Evolutionary conservation across 2,797 vertebrate species (phyloP), one percentile per base, ranked within the genome.

Genomic region (Spea hammondii): DNA sequence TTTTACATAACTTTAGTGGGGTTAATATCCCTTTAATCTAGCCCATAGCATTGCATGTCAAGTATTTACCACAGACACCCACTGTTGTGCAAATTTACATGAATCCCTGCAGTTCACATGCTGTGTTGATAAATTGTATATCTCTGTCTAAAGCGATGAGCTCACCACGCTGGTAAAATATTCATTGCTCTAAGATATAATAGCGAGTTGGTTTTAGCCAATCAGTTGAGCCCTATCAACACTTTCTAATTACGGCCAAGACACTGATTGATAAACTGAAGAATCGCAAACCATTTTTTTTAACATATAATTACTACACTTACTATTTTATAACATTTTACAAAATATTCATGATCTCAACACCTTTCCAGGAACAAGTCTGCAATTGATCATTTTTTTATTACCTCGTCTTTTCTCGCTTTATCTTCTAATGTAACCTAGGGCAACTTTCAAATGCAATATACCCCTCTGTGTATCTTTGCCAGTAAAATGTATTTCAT

Each of bases 401-500:
- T 72, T 72, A 13, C 48, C 8, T 46, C 11, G 32, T 65, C 5
- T 49, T 48, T 59, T 14, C 17, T 46, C 54, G 10, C 49, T 8
- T 72, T 9, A 9, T 48, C 32, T 54, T 60, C 54, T 48, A 72
- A 72, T 72, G 55, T 62, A 72, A 72, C 70, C 55, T n/a, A 72
- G 55, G 70, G 70, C 70, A 49, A 48, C 60, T 72, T 62, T 60
- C 44, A 72, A 72, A 72, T 62, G n/a, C 70, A 72, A 72, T 72
- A 60, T 72, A 17, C 45, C 48, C 55, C 45, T 72, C 46, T 62
- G 70, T 60, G 70, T 72, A 60, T 72, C 45, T 72, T 72, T 59
- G 55, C 55, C 14, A n/a, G 54, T 48, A 72, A 72, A 72, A 72
- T 72, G 62, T 74, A 74, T 74, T 74, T 74, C 59, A 62, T 51